These are phyloP conservation scores for Gisinianus flammeolus DNA, from an alignment of 2,888 invertebrate species.

Conservation along the genomic window DNA sequence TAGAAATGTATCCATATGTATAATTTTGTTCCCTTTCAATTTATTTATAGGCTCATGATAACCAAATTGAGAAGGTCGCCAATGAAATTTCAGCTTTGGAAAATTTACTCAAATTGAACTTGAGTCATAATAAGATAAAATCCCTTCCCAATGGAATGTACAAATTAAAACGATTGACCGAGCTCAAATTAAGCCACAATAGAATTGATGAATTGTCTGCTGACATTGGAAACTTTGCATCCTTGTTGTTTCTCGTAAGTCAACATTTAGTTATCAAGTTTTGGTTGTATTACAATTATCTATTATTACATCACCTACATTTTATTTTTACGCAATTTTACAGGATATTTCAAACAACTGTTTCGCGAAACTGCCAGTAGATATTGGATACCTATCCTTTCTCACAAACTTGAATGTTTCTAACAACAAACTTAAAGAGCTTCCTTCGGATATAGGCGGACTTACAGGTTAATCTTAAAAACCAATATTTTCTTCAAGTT, in stretches of 20 bases:
- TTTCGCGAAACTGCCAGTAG: conserved; percentile 74
- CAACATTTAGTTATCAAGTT: background rate
- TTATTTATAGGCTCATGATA: conserved; percentile 78
- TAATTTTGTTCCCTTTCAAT: too few species aligned
- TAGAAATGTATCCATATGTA: too few species aligned
- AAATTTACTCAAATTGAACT: conserved; percentile 74
- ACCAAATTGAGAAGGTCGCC: conserved; percentile 75
- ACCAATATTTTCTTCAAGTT: too few species aligned
- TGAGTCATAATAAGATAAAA: conserved; percentile 74
- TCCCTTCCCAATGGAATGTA: conserved; percentile 71
- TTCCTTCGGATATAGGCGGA: conserved; percentile 82
- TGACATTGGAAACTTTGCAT: conserved; percentile 77
- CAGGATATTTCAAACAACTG: conserved; percentile 82
- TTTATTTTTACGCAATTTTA: background rate
- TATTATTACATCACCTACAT: background rate
- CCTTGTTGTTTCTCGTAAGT: conserved; percentile 76
- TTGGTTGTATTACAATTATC: too few species aligned
- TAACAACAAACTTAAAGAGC: conserved; percentile 74
- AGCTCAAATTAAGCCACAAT: conserved; percentile 79
- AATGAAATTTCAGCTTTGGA: conserved; percentile 74
- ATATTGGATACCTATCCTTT: conserved; percentile 82
- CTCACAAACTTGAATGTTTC: conserved; percentile 75
- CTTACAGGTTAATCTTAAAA: conserved; percentile 74
- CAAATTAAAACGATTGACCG: conserved; percentile 72
- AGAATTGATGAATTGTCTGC: conserved; percentile 71